phyloP scores from a whole-genome alignment of 2,888 invertebrate genomes.

The Acheta domesticus region DNA sequence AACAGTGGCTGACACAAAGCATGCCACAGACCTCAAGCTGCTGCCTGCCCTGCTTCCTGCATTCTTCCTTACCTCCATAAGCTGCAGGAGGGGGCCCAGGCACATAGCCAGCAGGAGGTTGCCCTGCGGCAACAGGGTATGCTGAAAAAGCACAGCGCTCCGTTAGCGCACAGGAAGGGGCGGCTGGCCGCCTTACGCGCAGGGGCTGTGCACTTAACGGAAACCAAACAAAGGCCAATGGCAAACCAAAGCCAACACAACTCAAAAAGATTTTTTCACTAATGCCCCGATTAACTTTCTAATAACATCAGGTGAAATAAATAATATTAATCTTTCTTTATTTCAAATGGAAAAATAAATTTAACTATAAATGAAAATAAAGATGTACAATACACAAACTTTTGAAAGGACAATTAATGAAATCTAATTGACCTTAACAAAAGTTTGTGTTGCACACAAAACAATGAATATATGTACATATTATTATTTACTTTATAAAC shows the following conservation, averaged over 20 bases:
- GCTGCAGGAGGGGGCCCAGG: conserved; percentile 59
- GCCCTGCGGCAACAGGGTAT: conserved; percentile 36
- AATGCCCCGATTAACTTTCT: neutral
- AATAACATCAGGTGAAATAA: neutral
- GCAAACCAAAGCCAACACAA: conserved; percentile 18
- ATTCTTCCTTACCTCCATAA: conserved; percentile 47
- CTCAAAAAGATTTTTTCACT: neutral
- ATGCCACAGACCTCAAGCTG: too few species aligned
- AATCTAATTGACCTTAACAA: neutral
- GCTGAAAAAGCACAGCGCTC: conserved; percentile 34
- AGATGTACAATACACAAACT: neutral
- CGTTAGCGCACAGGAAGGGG: conserved; percentile 18
- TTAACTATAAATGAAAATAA: neutral
- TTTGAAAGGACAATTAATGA: neutral
- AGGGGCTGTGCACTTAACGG: neutral
- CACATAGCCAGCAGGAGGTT: conserved; percentile 55
- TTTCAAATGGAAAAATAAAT: neutral
- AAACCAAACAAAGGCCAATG: neutral
- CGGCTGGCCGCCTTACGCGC: neutral
- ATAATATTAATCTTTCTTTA: neutral
- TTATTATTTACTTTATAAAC: too few species aligned
- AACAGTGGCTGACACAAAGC: too few species aligned
- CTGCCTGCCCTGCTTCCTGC: neutral
- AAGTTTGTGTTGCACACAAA: too few species aligned
- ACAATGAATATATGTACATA: too few species aligned